Conservation (phyloP, 2,113 vertebrate genomes). For the Caloenas nicobarica region DNA sequence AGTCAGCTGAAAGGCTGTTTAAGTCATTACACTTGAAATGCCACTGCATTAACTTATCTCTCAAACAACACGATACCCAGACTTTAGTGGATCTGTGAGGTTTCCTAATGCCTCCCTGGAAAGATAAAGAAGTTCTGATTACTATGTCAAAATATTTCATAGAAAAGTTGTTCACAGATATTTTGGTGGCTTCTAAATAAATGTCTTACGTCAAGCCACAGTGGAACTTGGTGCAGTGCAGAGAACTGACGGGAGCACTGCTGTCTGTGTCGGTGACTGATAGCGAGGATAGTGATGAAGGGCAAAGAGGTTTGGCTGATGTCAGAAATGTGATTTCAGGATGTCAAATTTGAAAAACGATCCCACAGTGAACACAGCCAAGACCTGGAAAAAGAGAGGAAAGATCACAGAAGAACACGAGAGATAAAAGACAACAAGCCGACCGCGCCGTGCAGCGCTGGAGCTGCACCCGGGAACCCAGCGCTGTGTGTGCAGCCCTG, state of each 20-base stretch:
- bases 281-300: background rate
- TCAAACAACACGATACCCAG: slow-evolving; percentile 6
- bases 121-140: background rate
- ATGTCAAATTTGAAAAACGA: background rate
- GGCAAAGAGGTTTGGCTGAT: background rate
- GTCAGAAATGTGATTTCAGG: background rate
- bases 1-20: slow-evolving; percentile 43
- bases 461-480: background rate
- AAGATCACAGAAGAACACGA: background rate
- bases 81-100: background rate
- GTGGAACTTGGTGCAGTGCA: background rate
- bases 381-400: background rate
- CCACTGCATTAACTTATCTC: slow-evolving; percentile 34
- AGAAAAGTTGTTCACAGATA: background rate
- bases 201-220: background rate
- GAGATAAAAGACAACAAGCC: background rate
- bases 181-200: background rate
- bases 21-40: slow-evolving; percentile 48
- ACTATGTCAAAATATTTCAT: background rate
- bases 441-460: background rate
- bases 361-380: background rate
- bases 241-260: background rate
- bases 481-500: fast-evolving
- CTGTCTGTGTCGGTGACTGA: background rate
- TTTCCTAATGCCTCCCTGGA: background rate